Percentiles rank a stretch among this genome's conserved stretches.
Evolutionary conservation across 2,113 vertebrate species (phyloP).

Genomic region (Toxotes jaculatrix): DNA sequence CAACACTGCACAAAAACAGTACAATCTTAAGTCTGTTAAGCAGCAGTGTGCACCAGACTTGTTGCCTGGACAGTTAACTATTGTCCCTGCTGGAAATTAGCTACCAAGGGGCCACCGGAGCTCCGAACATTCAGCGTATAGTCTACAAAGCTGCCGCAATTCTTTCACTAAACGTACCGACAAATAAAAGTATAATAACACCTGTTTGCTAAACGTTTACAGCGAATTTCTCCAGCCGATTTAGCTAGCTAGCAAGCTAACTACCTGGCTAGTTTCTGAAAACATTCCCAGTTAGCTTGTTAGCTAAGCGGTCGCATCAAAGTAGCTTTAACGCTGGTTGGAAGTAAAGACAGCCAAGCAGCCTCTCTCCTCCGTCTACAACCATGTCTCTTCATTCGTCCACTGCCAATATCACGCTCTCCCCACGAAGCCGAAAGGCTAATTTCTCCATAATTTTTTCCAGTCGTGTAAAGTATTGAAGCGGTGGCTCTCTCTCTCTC

Average conservation of each 20-base stretch:
- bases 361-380: conserved; percentile 12
- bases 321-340: conserved; percentile 55
- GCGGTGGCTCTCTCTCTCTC: conserved; percentile 33
- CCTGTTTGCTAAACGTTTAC: background rate
- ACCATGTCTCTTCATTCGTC: background rate
- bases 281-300: conserved; percentile 79
- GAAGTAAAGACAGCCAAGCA: conserved; percentile 46
- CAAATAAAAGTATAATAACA: background rate
- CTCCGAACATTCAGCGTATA: conserved; percentile 24
- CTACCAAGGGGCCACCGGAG: conserved; percentile 13
- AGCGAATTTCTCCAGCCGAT: background rate
- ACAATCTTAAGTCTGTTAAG: conserved; percentile 43
- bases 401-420: background rate
- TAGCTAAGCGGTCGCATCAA: conserved; percentile 68
- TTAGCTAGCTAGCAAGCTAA: conserved; percentile 60
- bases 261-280: conserved; percentile 62
- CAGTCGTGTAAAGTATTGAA: conserved; percentile 43
- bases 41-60: conserved; percentile 57
- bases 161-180: background rate
- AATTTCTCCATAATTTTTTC: background rate
- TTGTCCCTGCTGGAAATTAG: conserved; percentile 52
- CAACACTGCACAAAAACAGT: background rate
- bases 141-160: background rate
- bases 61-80: conserved; percentile 68
- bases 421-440: background rate